phyloP scores from a whole-genome alignment of 2,113 vertebrate species.

The Rhinoderma darwinii region DNA sequence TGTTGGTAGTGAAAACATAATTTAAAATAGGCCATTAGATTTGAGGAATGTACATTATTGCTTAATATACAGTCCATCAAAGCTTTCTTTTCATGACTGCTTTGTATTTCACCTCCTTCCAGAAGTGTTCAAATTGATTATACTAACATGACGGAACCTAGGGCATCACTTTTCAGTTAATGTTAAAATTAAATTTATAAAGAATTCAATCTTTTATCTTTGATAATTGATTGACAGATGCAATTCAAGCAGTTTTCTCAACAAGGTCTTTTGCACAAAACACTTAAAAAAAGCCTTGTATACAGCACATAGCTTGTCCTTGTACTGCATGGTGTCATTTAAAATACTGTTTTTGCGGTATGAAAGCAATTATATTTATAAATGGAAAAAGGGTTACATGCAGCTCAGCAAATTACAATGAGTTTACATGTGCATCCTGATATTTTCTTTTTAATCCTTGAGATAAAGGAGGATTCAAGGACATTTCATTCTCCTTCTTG shows the following conservation, averaged over 20 bases:
- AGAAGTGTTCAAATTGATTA: slow-evolving; percentile 25
- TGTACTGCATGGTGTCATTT: slow-evolving; percentile 61
- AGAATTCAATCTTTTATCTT: slow-evolving; percentile 58
- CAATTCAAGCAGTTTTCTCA: slow-evolving; percentile 59
- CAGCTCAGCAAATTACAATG: slow-evolving; percentile 65
- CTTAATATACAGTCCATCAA: slow-evolving; percentile 4
- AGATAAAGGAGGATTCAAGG: slow-evolving; percentile 69
- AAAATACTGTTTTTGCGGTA: slow-evolving; percentile 65
- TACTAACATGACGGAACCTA: slow-evolving; percentile 31
- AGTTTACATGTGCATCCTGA: slow-evolving; percentile 63
- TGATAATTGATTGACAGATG: slow-evolving; percentile 51
- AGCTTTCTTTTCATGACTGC: slow-evolving; percentile 1
- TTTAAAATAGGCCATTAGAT: neutral
- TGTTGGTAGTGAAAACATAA: neutral
- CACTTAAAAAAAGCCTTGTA: slow-evolving; percentile 61
- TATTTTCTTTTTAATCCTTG: slow-evolving; percentile 61
- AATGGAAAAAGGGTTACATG: slow-evolving; percentile 62
- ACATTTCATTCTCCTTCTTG: slow-evolving; percentile 52
- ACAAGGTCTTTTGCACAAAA: slow-evolving; percentile 55
- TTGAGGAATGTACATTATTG: neutral
- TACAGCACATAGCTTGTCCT: slow-evolving; percentile 62
- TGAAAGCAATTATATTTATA: slow-evolving; percentile 64
- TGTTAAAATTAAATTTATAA: slow-evolving; percentile 21
- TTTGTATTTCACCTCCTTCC: slow-evolving; percentile 33
- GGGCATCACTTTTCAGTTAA: slow-evolving; percentile 41